A percentile compares a stretch with the other conserved stretches of the same genome.
These are phyloP conservation scores for Clupea harengus DNA, from an alignment of 2,113 vertebrate species.

Conservation along the genomic window DNA sequence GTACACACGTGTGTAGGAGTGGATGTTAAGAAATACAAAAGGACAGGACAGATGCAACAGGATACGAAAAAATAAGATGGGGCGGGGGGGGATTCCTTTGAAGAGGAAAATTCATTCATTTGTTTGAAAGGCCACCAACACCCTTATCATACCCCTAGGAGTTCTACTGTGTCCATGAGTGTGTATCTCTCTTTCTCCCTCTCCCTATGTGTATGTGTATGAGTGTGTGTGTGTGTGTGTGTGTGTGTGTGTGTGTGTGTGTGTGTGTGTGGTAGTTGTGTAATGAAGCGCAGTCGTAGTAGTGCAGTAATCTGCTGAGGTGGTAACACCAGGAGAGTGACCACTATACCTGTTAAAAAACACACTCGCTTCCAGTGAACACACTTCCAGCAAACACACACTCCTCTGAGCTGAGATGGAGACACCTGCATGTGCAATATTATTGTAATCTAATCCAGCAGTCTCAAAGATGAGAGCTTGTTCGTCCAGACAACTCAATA, in stretches of 20 bases:
- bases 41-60: too few relatives aligned
- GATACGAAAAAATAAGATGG: too few relatives aligned
- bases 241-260: background rate
- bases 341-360: conserved; percentile 37
- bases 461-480: background rate
- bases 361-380: background rate
- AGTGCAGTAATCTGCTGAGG: conserved; percentile 40
- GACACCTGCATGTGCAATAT: conserved; percentile 41
- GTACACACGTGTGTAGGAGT: background rate
- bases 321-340: conserved; percentile 22
- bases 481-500: background rate
- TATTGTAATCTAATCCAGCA: conserved; percentile 46
- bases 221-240: background rate
- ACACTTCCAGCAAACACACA: background rate
- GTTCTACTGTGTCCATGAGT: too few relatives aligned
- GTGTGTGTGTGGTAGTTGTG: background rate
- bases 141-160: too few relatives aligned
- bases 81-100: too few relatives aligned
- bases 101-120: too few relatives aligned
- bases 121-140: too few relatives aligned
- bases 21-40: background rate
- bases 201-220: too few relatives aligned
- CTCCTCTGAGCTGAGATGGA: background rate
- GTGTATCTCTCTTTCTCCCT: too few relatives aligned
- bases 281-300: background rate